Percentiles rank a stretch among this genome's conserved stretches.
These are phyloP conservation scores for Heliconius sara DNA, from an alignment of 2,888 invertebrate genomes.

Conservation along the genomic window DNA sequence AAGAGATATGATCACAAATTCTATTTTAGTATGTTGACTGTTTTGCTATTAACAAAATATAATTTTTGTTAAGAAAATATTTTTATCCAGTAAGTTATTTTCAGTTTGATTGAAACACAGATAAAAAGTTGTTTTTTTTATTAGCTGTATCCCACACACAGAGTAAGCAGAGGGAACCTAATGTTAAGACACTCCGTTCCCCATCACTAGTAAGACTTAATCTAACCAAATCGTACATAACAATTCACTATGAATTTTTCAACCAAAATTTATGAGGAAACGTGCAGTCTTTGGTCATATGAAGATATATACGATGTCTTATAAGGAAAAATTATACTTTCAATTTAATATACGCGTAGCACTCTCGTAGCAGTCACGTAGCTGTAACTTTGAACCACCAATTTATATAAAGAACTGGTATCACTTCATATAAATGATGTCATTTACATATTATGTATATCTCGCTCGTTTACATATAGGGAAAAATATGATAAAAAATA, in stretches of 20 bases:
- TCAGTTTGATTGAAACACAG: no score
- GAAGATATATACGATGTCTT: constrained; percentile 16
- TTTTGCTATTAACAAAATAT: not conserved
- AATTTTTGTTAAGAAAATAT: no score
- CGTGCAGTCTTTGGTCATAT: not conserved
- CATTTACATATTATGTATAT: constrained; percentile 22
- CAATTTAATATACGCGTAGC: constrained; percentile 28
- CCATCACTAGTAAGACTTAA: not conserved
- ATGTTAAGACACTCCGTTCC: no score
- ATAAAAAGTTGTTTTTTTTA: no score
- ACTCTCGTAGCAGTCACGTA: constrained; percentile 27
- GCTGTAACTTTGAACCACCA: constrained; percentile 24
- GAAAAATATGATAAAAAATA: constrained; percentile 9
- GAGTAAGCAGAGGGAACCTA: no score
- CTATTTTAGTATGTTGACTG: no score
- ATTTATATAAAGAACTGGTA: constrained; percentile 26
- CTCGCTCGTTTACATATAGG: constrained; percentile 16
- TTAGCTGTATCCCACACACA: no score
- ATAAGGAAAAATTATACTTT: constrained; percentile 21
- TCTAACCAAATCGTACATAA: not conserved
- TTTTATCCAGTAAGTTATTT: no score
- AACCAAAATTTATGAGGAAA: not conserved
- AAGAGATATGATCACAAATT: not conserved
- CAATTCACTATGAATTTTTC: not conserved
- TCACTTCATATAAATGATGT: constrained; percentile 25